phyloP scores from a whole-genome alignment of 2,113 vertebrate genomes.

The Macrotus californicus region DNA sequence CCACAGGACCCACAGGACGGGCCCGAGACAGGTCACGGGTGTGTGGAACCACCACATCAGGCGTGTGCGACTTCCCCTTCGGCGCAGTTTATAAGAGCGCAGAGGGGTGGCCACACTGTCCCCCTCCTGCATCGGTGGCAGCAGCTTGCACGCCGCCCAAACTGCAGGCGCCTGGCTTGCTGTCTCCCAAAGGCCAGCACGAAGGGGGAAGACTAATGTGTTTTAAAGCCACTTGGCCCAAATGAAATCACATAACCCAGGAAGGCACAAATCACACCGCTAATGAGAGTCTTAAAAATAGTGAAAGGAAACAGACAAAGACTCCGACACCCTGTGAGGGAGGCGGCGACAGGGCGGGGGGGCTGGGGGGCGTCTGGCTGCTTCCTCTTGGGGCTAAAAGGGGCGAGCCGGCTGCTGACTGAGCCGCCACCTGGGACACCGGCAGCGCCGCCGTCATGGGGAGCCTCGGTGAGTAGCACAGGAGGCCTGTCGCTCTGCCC shows the following conservation, averaged over 20 bases:
- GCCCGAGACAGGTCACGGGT: rapidly evolving
- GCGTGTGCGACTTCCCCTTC: neutral
- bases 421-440: neutral
- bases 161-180: neutral
- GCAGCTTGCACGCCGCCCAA: rapidly evolving
- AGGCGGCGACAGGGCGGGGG: neutral
- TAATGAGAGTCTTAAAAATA: neutral
- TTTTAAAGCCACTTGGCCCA: constrained; percentile 57
- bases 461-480: neutral
- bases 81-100: neutral
- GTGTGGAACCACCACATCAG: rapidly evolving
- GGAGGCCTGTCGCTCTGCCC: rapidly evolving
- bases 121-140: neutral
- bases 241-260: constrained; percentile 59
- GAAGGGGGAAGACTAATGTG: constrained; percentile 27
- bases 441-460: rapidly evolving
- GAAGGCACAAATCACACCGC: neutral
- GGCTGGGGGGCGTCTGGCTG: neutral
- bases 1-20: rapidly evolving
- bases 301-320: neutral
- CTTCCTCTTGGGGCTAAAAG: no score
- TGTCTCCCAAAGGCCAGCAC: neutral
- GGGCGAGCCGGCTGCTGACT: rapidly evolving
- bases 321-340: neutral
- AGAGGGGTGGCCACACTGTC: rapidly evolving